phyloP scores from a whole-genome alignment of 2,888 invertebrate species.

The Ephialtes manifestator region DNA sequence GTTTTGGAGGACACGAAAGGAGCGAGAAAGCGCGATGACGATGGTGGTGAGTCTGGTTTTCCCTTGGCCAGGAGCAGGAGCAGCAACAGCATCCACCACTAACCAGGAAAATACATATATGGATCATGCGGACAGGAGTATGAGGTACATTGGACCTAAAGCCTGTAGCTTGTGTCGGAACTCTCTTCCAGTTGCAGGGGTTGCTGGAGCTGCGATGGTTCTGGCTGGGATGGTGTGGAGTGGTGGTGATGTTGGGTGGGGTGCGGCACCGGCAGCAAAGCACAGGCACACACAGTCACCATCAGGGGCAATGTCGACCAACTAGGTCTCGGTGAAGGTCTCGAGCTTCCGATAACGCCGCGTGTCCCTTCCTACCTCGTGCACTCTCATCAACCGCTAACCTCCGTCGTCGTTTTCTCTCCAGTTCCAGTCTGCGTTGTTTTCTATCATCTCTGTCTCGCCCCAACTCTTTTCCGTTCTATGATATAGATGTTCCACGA shows the following conservation, averaged over 20 bases:
- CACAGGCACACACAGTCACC: constrained; percentile 66
- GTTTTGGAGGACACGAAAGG: constrained; percentile 11
- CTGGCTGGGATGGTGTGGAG: constrained; percentile 14
- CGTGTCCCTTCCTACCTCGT: constrained; percentile 64
- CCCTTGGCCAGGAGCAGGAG: constrained; percentile 52
- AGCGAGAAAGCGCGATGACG: constrained; percentile 23
- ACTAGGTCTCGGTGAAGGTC: constrained; percentile 85
- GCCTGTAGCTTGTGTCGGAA: constrained; percentile 57
- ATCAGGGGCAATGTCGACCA: constrained; percentile 84
- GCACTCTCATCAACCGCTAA: constrained; percentile 25
- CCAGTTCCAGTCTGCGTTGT: neutral
- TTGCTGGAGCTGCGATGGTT: neutral
- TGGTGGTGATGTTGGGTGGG: constrained; percentile 62
- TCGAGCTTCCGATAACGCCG: constrained; percentile 70
- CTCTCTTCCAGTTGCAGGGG: constrained; percentile 36
- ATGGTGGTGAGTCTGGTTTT: constrained; percentile 41
- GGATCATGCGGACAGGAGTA: constrained; percentile 13
- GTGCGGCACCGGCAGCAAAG: constrained; percentile 61
- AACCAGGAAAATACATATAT: neutral
- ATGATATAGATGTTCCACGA: neutral
- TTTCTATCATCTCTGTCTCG: constrained; percentile 10
- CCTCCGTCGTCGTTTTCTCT: constrained; percentile 10
- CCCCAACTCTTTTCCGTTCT: constrained; percentile 18
- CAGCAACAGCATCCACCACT: constrained; percentile 8
- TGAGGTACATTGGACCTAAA: constrained; percentile 52